Percentiles rank a stretch among this genome's conserved stretches.
phyloP scores from a whole-genome alignment of 37 sponge, comb jelly and placozoan species.

The Hormiphora californensis region DNA sequence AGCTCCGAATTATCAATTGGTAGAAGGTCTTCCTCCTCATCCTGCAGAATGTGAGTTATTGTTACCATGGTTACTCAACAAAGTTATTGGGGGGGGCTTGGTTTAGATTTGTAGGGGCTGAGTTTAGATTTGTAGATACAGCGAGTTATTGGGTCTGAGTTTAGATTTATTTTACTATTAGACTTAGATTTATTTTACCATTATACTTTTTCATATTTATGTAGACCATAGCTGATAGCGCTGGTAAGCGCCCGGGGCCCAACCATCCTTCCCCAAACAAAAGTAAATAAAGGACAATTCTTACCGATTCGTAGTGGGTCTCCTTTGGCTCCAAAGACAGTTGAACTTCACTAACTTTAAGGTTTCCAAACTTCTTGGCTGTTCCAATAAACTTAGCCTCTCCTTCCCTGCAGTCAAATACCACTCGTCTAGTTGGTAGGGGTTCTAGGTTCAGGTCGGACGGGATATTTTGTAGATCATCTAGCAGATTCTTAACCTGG shows the following conservation, averaged over 20 bases:
- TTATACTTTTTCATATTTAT: too few species aligned
- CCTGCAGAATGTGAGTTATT: neutral
- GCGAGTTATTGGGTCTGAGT: too few species aligned
- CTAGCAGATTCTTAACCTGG: constrained; percentile 10
- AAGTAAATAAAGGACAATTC: too few species aligned
- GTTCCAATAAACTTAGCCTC: neutral
- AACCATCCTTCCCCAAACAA: too few species aligned
- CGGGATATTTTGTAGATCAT: constrained; percentile 36
- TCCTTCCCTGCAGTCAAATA: neutral
- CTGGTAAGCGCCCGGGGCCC: too few species aligned
- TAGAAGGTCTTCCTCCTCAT: constrained; percentile 21
- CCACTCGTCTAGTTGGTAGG: neutral
- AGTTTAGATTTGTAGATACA: too few species aligned
- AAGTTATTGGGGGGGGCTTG: too few species aligned
- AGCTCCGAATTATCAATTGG: constrained; percentile 31
- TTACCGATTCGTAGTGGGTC: neutral
- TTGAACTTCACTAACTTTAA: neutral
- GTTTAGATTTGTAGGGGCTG: too few species aligned
- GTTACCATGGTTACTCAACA: too few species aligned
- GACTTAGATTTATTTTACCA: too few species aligned
- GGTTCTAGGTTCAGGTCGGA: constrained; percentile 18
- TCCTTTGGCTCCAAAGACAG: neutral
- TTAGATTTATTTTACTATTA: too few species aligned
- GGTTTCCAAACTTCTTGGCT: neutral
- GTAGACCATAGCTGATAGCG: too few species aligned